phyloP scores from a whole-genome alignment of 2,888 invertebrate species.

The Eurois occulta region DNA sequence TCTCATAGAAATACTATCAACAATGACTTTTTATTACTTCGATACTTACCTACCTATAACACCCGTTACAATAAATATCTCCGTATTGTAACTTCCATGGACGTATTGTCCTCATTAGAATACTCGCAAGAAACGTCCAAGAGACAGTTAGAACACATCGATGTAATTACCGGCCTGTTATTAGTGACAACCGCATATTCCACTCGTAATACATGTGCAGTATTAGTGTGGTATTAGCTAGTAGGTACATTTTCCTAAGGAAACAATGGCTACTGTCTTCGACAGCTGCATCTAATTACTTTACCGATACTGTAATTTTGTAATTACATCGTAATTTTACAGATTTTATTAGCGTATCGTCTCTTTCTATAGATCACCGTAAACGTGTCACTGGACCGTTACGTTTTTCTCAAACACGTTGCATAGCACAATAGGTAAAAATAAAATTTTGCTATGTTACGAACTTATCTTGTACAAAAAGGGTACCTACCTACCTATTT shows the following conservation, averaged over 20 bases:
- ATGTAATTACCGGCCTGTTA: constrained; percentile 63
- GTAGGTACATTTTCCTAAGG: constrained; percentile 26
- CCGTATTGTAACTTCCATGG: constrained; percentile 47
- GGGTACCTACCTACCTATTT: too few relatives aligned
- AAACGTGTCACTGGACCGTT: constrained; percentile 72
- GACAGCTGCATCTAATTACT: constrained; percentile 66
- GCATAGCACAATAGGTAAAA: not conserved
- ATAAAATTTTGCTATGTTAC: not conserved
- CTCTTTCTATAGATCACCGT: constrained; percentile 67
- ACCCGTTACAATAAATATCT: constrained; percentile 54
- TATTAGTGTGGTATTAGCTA: not conserved
- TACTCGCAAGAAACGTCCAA: constrained; percentile 52
- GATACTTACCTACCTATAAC: not conserved
- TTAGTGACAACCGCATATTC: constrained; percentile 44
- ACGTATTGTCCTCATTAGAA: constrained; percentile 44
- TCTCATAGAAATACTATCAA: constrained; percentile 5
- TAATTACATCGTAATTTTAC: constrained; percentile 76
- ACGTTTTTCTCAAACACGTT: constrained; percentile 50
- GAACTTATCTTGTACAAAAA: not conserved
- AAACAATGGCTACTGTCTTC: constrained; percentile 45
- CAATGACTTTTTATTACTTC: constrained; percentile 18
- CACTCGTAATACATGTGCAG: constrained; percentile 12
- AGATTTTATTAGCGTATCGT: constrained; percentile 75
- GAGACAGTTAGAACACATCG: constrained; percentile 58
- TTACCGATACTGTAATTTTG: constrained; percentile 78